Evolutionary conservation across 2,113 vertebrate species (phyloP).

Genomic region (Trinectes maculatus): DNA sequence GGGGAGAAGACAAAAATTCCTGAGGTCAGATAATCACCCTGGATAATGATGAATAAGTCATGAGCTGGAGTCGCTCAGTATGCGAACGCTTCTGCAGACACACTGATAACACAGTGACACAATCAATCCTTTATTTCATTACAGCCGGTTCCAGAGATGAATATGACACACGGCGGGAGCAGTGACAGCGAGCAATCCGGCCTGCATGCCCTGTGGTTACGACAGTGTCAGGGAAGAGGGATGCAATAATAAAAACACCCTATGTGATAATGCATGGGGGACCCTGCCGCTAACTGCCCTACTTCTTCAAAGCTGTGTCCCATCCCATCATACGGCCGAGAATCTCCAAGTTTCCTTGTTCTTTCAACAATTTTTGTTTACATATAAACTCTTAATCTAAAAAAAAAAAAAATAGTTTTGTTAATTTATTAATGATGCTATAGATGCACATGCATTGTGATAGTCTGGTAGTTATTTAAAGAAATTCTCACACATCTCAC

Average conservation of each 20-base stretch:
- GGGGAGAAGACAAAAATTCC: slow-evolving; percentile 59
- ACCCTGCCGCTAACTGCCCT: slow-evolving; percentile 8
- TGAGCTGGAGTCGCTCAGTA: slow-evolving; percentile 46
- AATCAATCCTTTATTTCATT: slow-evolving; percentile 66
- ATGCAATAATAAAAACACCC: slow-evolving; percentile 1
- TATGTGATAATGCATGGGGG: neutral
- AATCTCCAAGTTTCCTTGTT: neutral
- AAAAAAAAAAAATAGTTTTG: too few species aligned
- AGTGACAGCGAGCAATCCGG: slow-evolving; percentile 42
- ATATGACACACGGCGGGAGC: slow-evolving; percentile 32
- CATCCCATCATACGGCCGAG: neutral
- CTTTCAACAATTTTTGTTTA: slow-evolving; percentile 1
- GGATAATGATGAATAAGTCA: slow-evolving; percentile 62
- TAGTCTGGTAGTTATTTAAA: too few species aligned
- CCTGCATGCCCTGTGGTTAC: slow-evolving; percentile 56
- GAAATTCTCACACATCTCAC: too few species aligned
- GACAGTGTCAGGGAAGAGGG: slow-evolving; percentile 31
- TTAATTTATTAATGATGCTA: too few species aligned
- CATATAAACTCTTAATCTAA: too few species aligned
- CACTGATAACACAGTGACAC: slow-evolving; percentile 45
- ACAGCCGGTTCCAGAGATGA: slow-evolving; percentile 52
- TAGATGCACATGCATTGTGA: too few species aligned
- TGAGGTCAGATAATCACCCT: slow-evolving; percentile 67
- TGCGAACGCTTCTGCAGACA: slow-evolving; percentile 42
- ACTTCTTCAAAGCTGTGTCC: slow-evolving; percentile 2